phyloP scores from a whole-genome alignment of 2,113 vertebrate genomes.

The Gavialis gangeticus region DNA sequence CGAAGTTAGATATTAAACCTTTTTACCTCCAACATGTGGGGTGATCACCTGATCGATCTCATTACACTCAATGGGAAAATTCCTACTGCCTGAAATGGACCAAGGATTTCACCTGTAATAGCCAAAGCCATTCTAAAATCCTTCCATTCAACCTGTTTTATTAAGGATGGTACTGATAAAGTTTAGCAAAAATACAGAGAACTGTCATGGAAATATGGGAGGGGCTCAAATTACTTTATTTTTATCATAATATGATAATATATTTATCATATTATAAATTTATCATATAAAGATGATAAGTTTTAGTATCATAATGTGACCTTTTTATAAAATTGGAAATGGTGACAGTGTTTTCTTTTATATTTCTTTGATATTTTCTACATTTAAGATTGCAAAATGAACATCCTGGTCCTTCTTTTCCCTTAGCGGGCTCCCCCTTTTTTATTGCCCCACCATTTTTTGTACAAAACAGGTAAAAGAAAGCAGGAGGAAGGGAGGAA shows the following conservation, averaged over 20 bases:
- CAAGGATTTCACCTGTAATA: neutral
- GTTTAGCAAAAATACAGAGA: too few species aligned
- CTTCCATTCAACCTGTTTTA: neutral
- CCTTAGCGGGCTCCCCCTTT: too few species aligned
- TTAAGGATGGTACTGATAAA: neutral
- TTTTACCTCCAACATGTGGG: neutral
- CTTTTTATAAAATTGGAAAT: neutral
- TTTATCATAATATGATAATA: neutral
- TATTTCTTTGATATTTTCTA: too few species aligned
- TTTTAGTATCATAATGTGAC: too few species aligned
- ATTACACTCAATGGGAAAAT: fast-evolving
- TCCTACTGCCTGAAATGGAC: neutral
- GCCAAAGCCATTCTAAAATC: neutral
- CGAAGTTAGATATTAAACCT: neutral
- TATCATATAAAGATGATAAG: too few species aligned
- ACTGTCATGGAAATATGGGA: too few species aligned
- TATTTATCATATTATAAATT: too few species aligned
- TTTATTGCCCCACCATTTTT: too few species aligned
- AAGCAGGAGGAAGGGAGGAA: too few species aligned
- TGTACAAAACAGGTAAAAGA: too few species aligned
- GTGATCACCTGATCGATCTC: neutral
- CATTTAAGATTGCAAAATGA: too few species aligned
- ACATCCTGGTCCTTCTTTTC: too few species aligned
- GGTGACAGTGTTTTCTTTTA: neutral
- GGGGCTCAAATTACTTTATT: neutral